Evolutionary conservation across 2,113 vertebrate species (phyloP), one percentile per base, ranked within the genome.

Genomic region (Microcebus tavaratra): DNA sequence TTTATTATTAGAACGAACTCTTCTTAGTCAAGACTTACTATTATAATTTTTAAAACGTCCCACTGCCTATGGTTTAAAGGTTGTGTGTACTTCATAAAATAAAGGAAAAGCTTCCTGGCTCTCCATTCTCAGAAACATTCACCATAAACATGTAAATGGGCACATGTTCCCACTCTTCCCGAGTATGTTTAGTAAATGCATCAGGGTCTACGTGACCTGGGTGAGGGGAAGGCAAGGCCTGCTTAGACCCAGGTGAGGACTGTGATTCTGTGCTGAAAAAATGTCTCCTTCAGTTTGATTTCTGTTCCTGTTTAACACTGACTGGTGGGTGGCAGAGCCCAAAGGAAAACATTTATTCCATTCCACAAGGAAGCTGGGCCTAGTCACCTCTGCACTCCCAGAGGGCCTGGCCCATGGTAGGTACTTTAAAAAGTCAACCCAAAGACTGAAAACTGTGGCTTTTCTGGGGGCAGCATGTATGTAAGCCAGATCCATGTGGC

Each of bases 1-100:
- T 88, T 88, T 93, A 79, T 80, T 87, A 96, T 75, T 87, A 70
- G 57, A 50, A 83, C 63, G 17, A 97, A 70, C 17, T 93, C 57
- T n/a, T 95, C 39, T 67, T 82, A 83, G 83, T 70, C 50, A 87
- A 96, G 90, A 90, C 31, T 85, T 59, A 42, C 17, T 42, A 45
- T 36, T 34, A 34, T 1, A 3, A 75, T 76, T 83, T 86, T 94
- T 31, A 59, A 53, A 75, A 50, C 8, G 29, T 23, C 63, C 14
- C 25, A 57, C n/a, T 81, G 53, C 4, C 1, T 48, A 8, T 73
- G 50, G 50, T 90, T 81, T 90, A 42, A 72, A 70, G 29, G 3
- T 79, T 87, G 2, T 53, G 15, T 70, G 50, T 73, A 61, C n/a
- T 82, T 88, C 42, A 36, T 81, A 63, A 50, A 84, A 81, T 57